Conservation (phyloP, 2,888 invertebrate genomes). For the Selenia dentaria region DNA sequence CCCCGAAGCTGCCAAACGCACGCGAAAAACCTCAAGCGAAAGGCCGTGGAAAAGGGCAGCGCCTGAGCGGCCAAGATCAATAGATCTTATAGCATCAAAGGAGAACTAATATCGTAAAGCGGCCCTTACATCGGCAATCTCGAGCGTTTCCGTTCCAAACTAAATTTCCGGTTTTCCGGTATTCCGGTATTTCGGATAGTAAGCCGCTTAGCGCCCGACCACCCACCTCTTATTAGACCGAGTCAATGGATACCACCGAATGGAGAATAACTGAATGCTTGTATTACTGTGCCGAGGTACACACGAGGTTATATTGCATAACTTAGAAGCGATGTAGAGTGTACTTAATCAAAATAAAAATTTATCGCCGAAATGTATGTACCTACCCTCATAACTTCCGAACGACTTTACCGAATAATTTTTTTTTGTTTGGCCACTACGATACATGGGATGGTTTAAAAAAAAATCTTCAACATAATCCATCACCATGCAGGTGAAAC, state of each 20-base stretch:
- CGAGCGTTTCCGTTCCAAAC: slow-evolving; percentile 45
- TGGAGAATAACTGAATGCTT: slow-evolving; percentile 53
- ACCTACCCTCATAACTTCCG: no score
- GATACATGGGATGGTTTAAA: no score
- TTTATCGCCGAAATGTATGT: no score
- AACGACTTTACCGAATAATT: no score
- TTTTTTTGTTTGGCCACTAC: no score
- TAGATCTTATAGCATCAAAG: slow-evolving; percentile 22
- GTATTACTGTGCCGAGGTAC: slow-evolving; percentile 14
- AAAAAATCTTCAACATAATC: no score
- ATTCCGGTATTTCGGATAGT: slow-evolving; percentile 41
- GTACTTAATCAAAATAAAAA: no score
- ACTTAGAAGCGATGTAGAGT: background rate
- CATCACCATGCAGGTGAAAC: no score
- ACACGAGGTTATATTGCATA: slow-evolving; percentile 44
- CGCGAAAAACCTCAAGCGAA: slow-evolving; percentile 5
- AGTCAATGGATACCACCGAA: slow-evolving; percentile 50
- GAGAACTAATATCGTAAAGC: slow-evolving; percentile 26
- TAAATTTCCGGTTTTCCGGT: slow-evolving; percentile 54
- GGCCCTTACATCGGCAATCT: slow-evolving; percentile 44
- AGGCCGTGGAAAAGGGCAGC: slow-evolving; percentile 11
- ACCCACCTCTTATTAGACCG: slow-evolving; percentile 51
- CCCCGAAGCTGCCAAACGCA: slow-evolving; percentile 16
- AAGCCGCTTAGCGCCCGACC: slow-evolving; percentile 59
- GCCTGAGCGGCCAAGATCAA: slow-evolving; percentile 14